Conservation (phyloP, 2,797 vertebrate species). For the Tenualosa thibaudeaui region DNA sequence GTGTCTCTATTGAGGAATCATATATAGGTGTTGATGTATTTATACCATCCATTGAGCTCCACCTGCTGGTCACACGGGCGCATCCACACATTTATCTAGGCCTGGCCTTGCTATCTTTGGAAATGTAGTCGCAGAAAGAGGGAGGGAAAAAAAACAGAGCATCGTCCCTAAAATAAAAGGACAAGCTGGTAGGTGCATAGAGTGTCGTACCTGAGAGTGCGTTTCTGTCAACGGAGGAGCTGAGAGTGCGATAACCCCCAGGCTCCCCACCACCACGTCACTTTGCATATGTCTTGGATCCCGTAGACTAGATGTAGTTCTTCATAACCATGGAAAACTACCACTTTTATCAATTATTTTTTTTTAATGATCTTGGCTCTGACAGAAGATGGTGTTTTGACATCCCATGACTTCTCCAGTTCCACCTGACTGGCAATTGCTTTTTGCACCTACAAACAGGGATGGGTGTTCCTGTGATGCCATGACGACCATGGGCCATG, state of each 20-base stretch:
- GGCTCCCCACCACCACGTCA: not conserved
- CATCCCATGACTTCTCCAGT: no score
- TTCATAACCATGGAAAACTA: not conserved
- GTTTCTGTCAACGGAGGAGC: not conserved
- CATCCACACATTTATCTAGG: constrained; percentile 13
- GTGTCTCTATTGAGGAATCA: not conserved
- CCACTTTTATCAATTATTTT: not conserved
- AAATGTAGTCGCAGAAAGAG: not conserved
- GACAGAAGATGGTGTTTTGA: no score
- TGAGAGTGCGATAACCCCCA: not conserved
- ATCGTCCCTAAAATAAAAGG: constrained; percentile 2
- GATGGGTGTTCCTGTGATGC: not conserved
- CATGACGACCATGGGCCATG: not conserved
- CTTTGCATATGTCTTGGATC: not conserved
- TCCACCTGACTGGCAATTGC: no score
- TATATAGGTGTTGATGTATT: no score
- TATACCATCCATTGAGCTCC: not conserved
- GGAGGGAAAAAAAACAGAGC: not conserved
- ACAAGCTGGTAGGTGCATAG: not conserved
- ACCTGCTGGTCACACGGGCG: not conserved
- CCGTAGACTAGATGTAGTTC: not conserved
- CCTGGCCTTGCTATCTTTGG: constrained; percentile 10
- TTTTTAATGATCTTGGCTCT: not conserved
- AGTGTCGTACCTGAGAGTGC: not conserved
- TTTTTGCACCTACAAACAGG: not conserved